These are phyloP conservation scores for Conops quadrifasciatus DNA, from an alignment of 2,888 invertebrate species.

Conservation along the genomic window DNA sequence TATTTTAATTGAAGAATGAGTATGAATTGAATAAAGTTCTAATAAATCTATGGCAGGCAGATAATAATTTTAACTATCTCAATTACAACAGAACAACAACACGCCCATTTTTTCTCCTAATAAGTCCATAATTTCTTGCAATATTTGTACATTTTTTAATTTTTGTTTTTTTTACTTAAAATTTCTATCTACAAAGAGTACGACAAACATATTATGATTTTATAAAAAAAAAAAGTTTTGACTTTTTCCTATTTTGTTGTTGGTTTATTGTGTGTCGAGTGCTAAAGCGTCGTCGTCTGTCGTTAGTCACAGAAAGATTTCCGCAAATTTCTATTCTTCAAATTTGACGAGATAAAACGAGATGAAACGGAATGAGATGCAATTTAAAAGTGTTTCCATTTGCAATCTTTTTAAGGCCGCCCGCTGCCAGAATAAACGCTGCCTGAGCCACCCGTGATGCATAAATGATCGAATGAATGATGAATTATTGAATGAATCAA, in stretches of 20 bases:
- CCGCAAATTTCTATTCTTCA: not conserved
- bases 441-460: not conserved
- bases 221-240: not conserved
- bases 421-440: not conserved
- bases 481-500: no score
- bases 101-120: conserved; percentile 22
- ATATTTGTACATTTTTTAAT: no score
- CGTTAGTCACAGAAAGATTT: not conserved
- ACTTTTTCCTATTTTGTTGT: not conserved
- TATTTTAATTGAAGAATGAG: conserved; percentile 7
- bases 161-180: not conserved
- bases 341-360: no score
- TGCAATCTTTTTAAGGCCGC: not conserved
- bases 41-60: not conserved
- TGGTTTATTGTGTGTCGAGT: no score
- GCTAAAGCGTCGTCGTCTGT: no score
- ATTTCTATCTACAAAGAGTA: no score
- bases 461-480: not conserved
- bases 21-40: conserved; percentile 2
- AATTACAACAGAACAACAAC: conserved; percentile 20
- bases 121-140: no score
- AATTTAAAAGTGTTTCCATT: not conserved
- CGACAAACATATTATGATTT: no score
- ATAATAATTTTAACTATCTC: conserved; percentile 25
- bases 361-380: not conserved